Conservation (phyloP, 1,140 invertebrate species). For the Lasaia peninsularis region DNA sequence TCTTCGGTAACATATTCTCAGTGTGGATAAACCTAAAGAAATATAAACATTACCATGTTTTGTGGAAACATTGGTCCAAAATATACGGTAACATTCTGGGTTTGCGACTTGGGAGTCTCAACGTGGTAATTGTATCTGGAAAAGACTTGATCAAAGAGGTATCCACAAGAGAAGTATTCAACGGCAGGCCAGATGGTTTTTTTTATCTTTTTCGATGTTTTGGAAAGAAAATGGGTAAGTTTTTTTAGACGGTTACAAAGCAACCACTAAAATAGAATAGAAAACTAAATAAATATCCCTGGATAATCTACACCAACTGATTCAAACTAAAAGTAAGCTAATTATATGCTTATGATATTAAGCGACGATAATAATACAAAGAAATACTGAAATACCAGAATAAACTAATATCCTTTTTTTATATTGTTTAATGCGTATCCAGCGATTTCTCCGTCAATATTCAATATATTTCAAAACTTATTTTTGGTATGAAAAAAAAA, state of each 20-base stretch:
- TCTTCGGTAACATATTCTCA: constrained; percentile 52
- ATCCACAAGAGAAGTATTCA: constrained; percentile 80
- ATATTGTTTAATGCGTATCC: no score
- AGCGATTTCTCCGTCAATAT: no score
- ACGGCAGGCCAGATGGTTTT: constrained; percentile 84
- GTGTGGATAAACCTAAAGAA: constrained; percentile 45
- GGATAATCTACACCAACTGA: no score
- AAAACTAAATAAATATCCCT: no score
- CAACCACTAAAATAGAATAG: no score
- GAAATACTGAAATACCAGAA: no score
- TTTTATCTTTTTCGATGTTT: constrained; percentile 81
- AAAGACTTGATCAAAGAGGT: constrained; percentile 80
- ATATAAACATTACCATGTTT: constrained; percentile 44
- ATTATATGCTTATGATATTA: no score
- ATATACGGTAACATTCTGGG: constrained; percentile 84
- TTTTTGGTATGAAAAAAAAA: no score
- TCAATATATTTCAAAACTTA: no score
- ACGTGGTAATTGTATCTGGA: constrained; percentile 81
- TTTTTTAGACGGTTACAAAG: neutral
- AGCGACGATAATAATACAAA: no score
- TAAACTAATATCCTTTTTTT: no score
- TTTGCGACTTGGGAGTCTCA: constrained; percentile 76
- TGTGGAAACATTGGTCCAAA: constrained; percentile 54
- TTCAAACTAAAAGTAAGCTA: no score
- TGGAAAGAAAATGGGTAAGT: constrained; percentile 81